Evolutionary conservation across 2,113 vertebrate genomes (phyloP).

Genomic region (Danionella cerebrum): DNA sequence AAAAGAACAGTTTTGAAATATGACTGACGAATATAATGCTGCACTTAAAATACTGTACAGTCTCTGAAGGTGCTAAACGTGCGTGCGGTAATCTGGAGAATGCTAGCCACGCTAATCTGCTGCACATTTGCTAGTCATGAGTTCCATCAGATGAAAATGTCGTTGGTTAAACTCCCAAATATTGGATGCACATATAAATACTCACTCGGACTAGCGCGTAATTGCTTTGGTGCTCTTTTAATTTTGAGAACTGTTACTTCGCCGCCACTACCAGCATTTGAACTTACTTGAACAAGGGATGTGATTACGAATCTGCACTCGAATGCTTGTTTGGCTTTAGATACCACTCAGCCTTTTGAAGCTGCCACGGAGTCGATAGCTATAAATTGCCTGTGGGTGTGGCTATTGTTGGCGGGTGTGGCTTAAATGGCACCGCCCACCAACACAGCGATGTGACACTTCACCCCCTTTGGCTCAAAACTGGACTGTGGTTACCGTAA

Average conservation of each 20-base stretch:
- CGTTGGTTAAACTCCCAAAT: too few species aligned
- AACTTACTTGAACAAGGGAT: conserved; percentile 39
- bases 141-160: background rate
- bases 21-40: conserved; percentile 42
- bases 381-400: background rate
- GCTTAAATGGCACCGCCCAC: background rate
- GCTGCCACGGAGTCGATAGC: conserved; percentile 38
- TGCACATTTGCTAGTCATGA: background rate
- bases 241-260: conserved; percentile 29
- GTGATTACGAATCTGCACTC: background rate
- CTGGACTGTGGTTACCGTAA: conserved; percentile 49
- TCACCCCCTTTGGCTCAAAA: conserved; percentile 4
- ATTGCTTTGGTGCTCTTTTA: conserved; percentile 15
- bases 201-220: background rate
- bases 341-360: background rate
- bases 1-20: background rate
- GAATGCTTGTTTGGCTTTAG: background rate
- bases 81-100: conserved; percentile 23
- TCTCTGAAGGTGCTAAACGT: conserved; percentile 7
- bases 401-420: background rate
- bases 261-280: conserved; percentile 54
- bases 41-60: conserved; percentile 43
- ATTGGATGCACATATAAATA: too few species aligned
- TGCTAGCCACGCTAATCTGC: background rate
- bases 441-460: conserved; percentile 23